phyloP scores from a whole-genome alignment of 2,113 vertebrate genomes.

The Stigmatopora argus region DNA sequence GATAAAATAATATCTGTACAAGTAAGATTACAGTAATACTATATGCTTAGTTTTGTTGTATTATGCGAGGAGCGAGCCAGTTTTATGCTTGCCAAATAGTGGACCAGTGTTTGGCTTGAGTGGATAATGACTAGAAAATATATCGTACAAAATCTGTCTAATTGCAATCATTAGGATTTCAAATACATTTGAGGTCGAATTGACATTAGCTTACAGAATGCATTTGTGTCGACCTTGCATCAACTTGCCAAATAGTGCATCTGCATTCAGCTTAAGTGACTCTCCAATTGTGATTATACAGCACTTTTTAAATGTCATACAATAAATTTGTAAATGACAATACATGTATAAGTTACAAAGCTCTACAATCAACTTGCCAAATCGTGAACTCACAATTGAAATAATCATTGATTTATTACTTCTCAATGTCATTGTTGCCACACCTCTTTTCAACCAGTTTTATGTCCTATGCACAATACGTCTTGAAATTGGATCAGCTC shows the following conservation, averaged over 20 bases:
- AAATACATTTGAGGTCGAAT: neutral
- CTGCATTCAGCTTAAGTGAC: neutral
- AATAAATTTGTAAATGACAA: neutral
- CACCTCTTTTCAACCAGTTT: too few species aligned
- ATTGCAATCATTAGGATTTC: neutral
- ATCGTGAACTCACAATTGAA: neutral
- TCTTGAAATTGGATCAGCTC: too few species aligned
- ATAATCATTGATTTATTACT: too few species aligned
- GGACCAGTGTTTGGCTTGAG: neutral
- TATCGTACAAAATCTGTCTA: neutral
- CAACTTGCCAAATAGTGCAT: neutral
- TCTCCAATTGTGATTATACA: neutral
- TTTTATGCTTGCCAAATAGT: neutral
- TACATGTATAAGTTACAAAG: neutral
- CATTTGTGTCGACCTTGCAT: neutral
- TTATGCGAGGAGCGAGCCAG: neutral
- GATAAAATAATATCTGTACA: slow-evolving; percentile 53
- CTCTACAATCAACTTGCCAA: neutral
- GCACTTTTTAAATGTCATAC: neutral
- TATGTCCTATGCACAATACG: too few species aligned
- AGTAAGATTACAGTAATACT: slow-evolving; percentile 71
- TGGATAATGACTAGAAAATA: neutral
- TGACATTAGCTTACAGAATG: neutral
- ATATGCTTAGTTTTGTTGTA: neutral
- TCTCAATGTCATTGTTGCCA: too few species aligned